Conservation (phyloP, 2,797 vertebrate species). For the Hippocampus kuda region DNA sequence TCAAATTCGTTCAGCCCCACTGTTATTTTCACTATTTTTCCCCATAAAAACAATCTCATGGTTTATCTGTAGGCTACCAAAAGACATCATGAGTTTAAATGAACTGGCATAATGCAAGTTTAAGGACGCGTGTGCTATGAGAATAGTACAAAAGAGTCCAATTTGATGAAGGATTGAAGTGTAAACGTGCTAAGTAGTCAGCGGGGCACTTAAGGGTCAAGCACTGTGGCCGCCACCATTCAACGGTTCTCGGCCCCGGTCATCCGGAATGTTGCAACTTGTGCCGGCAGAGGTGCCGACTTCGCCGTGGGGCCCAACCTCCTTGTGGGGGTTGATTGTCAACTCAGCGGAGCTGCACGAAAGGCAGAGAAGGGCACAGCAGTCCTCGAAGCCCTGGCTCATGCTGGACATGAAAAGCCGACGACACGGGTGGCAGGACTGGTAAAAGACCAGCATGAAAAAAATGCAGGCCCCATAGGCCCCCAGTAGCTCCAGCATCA, state of each 20-base stretch:
- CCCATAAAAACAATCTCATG: neutral
- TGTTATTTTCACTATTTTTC: too few relatives aligned
- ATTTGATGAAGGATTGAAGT: neutral
- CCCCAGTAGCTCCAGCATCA: constrained; percentile 81
- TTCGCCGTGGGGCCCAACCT: constrained; percentile 23
- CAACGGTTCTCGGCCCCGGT: constrained; percentile 52
- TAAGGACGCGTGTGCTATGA: neutral
- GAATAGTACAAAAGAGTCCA: neutral
- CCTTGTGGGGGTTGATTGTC: constrained; percentile 26
- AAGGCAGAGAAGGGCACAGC: constrained; percentile 71
- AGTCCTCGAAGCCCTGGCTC: constrained; percentile 72
- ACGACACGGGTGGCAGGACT: constrained; percentile 92
- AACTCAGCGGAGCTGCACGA: constrained; percentile 41
- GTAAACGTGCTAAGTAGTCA: neutral
- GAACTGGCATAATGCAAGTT: too few relatives aligned
- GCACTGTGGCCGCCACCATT: constrained; percentile 56
- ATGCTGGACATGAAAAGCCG: constrained; percentile 85
- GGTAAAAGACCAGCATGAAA: constrained; percentile 96
- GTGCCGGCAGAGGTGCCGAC: constrained; percentile 51
- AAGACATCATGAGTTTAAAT: neutral
- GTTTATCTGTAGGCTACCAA: neutral
- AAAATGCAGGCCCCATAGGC: constrained; percentile 78
- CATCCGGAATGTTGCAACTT: constrained; percentile 32
- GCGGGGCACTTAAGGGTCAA: constrained; percentile 17
- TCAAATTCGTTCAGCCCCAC: too few relatives aligned